Percentiles rank a stretch among this genome's conserved stretches.
These are phyloP conservation scores for Drosophila pachea DNA, from an alignment of 1,140 invertebrate species.

Conservation along the genomic window DNA sequence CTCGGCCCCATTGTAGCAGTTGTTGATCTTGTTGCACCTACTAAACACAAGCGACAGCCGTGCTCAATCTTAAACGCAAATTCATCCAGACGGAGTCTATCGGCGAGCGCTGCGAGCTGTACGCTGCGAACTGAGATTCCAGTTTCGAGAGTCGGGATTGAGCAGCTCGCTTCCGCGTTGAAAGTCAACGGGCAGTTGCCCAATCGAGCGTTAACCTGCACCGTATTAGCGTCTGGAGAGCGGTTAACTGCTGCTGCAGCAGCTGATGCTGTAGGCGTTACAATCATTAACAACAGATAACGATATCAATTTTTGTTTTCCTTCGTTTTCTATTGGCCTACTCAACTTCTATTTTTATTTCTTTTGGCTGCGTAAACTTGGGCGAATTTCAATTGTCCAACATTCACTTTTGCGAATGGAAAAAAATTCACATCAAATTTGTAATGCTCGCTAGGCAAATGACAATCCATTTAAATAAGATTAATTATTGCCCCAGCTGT, in stretches of 20 bases:
- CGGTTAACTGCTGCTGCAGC: not conserved
- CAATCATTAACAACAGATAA: constrained; percentile 72
- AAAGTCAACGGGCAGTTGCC: constrained; percentile 65
- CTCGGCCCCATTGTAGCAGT: constrained; percentile 18
- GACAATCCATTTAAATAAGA: constrained; percentile 73
- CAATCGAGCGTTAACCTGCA: constrained; percentile 68
- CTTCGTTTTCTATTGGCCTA: constrained; percentile 6
- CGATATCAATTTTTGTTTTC: constrained; percentile 22
- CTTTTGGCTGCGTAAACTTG: constrained; percentile 29
- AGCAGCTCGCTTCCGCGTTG: constrained; percentile 59
- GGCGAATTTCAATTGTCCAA: constrained; percentile 60
- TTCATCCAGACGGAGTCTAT: constrained; percentile 24
- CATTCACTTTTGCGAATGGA: constrained; percentile 64
- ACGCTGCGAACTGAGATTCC: not conserved
- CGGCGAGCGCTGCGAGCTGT: not conserved
- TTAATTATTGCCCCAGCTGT: constrained; percentile 65
- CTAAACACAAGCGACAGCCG: constrained; percentile 28
- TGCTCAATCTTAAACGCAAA: constrained; percentile 23
- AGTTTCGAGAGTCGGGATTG: constrained; percentile 23
- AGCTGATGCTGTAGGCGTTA: constrained; percentile 50
- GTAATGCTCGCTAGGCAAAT: constrained; percentile 55
- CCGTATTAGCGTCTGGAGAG: constrained; percentile 32
- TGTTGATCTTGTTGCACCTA: constrained; percentile 55
- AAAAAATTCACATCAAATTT: constrained; percentile 60
- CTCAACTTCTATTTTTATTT: not conserved